phyloP scores from a whole-genome alignment of 2,888 invertebrate genomes.

The Rugalucina vietnamica region DNA sequence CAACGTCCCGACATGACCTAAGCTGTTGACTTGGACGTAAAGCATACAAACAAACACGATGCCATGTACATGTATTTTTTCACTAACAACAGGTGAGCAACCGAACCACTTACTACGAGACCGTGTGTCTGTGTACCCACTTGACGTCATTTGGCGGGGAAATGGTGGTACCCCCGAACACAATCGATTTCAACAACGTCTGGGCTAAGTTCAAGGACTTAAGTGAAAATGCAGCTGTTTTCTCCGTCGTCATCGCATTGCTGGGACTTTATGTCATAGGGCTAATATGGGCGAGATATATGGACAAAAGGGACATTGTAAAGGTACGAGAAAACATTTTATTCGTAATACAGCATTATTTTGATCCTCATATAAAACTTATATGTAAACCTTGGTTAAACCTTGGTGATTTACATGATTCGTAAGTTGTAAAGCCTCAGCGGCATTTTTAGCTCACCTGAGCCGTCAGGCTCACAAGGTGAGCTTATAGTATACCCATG shows the following conservation, averaged over 20 bases:
- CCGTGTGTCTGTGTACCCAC: conserved; percentile 82
- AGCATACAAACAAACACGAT: too few species aligned
- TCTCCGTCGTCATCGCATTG: conserved; percentile 80
- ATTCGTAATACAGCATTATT: too few species aligned
- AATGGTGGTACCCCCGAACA: conserved; percentile 83
- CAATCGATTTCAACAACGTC: conserved; percentile 83
- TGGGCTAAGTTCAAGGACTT: conserved; percentile 82
- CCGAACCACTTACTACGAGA: conserved; percentile 77
- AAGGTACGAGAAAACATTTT: too few species aligned
- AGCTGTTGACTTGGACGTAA: too few species aligned
- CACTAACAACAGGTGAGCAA: conserved; percentile 75
- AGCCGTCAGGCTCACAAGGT: too few species aligned
- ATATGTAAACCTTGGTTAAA: too few species aligned
- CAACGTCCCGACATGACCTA: too few species aligned
- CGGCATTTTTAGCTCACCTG: too few species aligned
- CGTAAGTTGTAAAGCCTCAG: too few species aligned
- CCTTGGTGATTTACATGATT: too few species aligned
- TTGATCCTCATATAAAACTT: too few species aligned
- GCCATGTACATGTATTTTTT: not conserved
- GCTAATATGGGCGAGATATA: conserved; percentile 80
- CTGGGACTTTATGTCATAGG: conserved; percentile 79
- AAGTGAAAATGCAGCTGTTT: conserved; percentile 83
- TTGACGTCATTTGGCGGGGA: conserved; percentile 83
- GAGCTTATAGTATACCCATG: too few species aligned
- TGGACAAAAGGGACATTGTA: conserved; percentile 82